Base-by-base conservation (phyloP, 1,140 invertebrate genomes). In the Lepidotrigona ventralis region DNA sequence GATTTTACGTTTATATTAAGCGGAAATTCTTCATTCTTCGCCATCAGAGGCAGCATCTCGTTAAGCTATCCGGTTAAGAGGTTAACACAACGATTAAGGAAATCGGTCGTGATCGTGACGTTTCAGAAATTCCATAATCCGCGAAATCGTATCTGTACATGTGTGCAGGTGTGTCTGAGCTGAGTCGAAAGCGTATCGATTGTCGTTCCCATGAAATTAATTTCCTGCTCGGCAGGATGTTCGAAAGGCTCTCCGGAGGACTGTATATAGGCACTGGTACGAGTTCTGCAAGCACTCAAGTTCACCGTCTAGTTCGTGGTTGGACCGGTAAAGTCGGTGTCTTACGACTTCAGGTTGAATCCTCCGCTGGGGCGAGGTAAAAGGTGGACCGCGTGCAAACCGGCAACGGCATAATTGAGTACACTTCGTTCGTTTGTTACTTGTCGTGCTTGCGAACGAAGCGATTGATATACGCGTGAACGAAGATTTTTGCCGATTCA, bases 321-420 rank as follows among this genome's bases (percentile, higher is more conserved):
- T 75, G 75, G 83, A 88, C 78, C 87, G 86, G 84, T 89, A 89
- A 89, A 88, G 84, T 89, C 87, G 76, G 84, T 86, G 84, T 88
- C 87, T 88, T 88, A 88, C 86, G 81, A 86, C 79, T 70, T 63
- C 82, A 46, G 54, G 29, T 77, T 26, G 76, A 68, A 46, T 15
- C 51, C 11, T 17, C n/a, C 56, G 23, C 73, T 23, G 73, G 23
- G 73, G 29, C 33, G 56, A 78, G 60, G 74, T 78, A 63, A 83
- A 78, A 83, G 66, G 75, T 51, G 80, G 72, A 6, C 19, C 70
- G 26, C 70, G 26, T 26, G 39, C 63, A 63, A 60, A 77, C 46
- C 33, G 60, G 58, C 53, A 66, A 72, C 51, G 56, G 58, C 69
- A 79, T 79, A 79, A 83, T 79, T 73, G 82, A 79, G 69, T 66